A percentile compares a stretch with the other conserved stretches of the same genome.
Evolutionary conservation across 2,113 vertebrate species (phyloP).

Genomic region (Chlorodrepanis virens): DNA sequence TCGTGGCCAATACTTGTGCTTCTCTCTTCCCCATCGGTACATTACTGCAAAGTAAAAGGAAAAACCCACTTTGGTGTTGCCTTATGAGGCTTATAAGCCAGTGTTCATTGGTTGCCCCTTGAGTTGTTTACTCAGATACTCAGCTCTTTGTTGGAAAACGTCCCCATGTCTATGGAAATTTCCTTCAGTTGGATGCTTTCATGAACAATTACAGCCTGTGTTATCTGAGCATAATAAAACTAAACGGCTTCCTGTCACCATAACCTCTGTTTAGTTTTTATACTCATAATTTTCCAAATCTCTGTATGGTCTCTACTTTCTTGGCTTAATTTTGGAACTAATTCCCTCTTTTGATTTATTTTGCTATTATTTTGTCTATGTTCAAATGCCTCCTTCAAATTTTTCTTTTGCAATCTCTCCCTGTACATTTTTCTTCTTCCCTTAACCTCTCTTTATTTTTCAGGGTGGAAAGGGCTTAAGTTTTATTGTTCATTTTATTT

Average conservation of each 20-base stretch:
- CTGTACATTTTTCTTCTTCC: not conserved
- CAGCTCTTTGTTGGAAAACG: not conserved
- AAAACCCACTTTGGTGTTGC: not conserved
- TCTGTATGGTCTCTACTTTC: not conserved
- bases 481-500: not conserved
- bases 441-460: not conserved
- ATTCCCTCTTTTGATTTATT: not conserved
- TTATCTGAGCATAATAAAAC: conserved; percentile 20
- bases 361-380: not conserved
- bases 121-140: not conserved
- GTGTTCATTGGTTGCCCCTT: not conserved
- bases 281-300: not conserved
- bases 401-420: not conserved
- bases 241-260: not conserved
- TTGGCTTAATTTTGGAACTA: not conserved
- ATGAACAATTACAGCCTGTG: not conserved
- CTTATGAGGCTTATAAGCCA: not conserved
- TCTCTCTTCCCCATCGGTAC: not conserved
- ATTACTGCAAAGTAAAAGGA: not conserved
- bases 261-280: not conserved
- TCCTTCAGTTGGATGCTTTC: not conserved
- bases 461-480: not conserved
- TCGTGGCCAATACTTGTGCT: not conserved
- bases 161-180: conserved; percentile 17
- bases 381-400: not conserved